Base-by-base conservation (phyloP, 2,113 vertebrate species). In the Ameiurus melas region DNA sequence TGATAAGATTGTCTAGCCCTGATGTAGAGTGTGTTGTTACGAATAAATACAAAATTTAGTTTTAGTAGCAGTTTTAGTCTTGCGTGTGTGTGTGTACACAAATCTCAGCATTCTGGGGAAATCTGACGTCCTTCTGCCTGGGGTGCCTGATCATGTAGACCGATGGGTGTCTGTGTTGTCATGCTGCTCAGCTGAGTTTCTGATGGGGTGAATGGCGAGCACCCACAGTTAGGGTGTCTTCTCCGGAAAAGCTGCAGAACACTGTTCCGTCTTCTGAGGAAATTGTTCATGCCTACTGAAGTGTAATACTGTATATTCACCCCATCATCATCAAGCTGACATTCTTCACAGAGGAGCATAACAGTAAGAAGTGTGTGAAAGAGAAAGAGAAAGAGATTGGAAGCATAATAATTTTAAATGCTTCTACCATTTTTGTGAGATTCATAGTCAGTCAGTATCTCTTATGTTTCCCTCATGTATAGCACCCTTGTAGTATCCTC, bases 251-350 rank as follows among this genome's bases (percentile, higher is more conserved):
- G 57, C 82, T 77, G 64, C 70, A 82, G 71, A 86, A 87, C 55
- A 89, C 90, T 85, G 84, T 73, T 88, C 39, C 39, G 36, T 85
- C 87, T 88, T 85, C 85, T 22, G 43, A 86, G 77, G 82, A 82
- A 84, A 81, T 36, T 58, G 79, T 62, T 84, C 77, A 78, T 87
- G 78, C 86, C 86, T 78, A 87, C 47, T 89, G 88, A 87, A 90
- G 88, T 89, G 53, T 90, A 84, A 82, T 60, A n/a, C n/a, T n/a
- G n/a, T n/a, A 64, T 89, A 86, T 85, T 90, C 82, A 85, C 77
- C 83, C 82, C 68, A 79, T 89, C 90, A 87, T 89, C 77, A 88
- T 88, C 57, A 84, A 88, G 17, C 81, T 84, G 87, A 78, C 82
- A 78, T 84, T 84, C 71, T 53, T 88, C 27, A 83, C 70, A 55